Base-by-base conservation (phyloP, 2,113 vertebrate species). In the Fregetta grallaria region DNA sequence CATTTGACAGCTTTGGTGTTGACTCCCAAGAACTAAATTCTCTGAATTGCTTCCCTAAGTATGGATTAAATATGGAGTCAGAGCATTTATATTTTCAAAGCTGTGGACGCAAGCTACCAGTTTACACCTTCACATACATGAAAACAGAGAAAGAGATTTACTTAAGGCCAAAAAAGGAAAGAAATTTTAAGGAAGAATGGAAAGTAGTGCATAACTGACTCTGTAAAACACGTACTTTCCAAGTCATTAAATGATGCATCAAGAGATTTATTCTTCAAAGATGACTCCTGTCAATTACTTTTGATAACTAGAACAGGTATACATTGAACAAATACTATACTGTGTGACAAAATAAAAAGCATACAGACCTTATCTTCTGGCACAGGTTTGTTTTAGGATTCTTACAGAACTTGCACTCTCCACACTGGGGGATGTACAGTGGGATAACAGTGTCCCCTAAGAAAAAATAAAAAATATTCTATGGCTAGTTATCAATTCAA, bases 371-470 rank as follows among this genome's bases (percentile, higher is more conserved):
- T 96, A 98, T 99, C 86, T 98, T 98, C 94, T 99, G 98, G 94
- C 98, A 99, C 65, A 99, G 97, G 76, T 99, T 99, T 21, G 98
- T 98, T 97, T 98, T 98, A 66, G 98, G 98, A 91, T 98, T 98
- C 67, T 98, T 97, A 56, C 98, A 99, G 91, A 98, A 98, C 77
- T 98, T 98, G 98, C 98, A 98, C 71, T 98, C 98, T 88, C 98
- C 98, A 89, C 98, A 99, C 76, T 99, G 98, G 19, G 98, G 98
- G 29, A 99, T 95, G 59, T 98, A 99, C 0, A 98, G 96, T 62
- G 98, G 98, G 84, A 99, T 98, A 88, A 99, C 98, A 21, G 97
- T 97, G 78, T 99, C 98, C 61, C 98, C 98, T 99, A 72, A 84
- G 73, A 89, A 91, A 94, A 42, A 90, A 36, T 29, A 96, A 30